Conservation (phyloP, 2,888 invertebrate genomes). For the Drosophila falleni region DNA sequence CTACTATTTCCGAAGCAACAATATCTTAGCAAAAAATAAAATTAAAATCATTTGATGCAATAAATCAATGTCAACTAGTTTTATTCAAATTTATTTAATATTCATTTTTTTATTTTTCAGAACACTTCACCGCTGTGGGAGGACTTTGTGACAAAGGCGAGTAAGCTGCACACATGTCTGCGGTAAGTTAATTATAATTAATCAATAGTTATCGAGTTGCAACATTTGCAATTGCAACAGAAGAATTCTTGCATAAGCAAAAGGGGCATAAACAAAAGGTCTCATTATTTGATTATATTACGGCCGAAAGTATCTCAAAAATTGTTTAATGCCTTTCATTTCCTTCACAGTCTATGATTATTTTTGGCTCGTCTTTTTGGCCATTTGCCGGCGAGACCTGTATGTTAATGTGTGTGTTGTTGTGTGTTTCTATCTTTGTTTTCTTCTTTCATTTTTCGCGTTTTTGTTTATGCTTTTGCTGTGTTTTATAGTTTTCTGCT, state of each 20-base stretch:
- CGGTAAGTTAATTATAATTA: conserved; percentile 92
- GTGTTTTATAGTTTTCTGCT: conserved; percentile 30
- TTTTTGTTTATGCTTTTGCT: conserved; percentile 61
- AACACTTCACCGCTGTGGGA: conserved; percentile 97
- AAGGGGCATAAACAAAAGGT: conserved; percentile 49
- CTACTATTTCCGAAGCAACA: conserved; percentile 1
- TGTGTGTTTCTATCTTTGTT: conserved; percentile 16
- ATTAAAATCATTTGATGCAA: conserved; percentile 8
- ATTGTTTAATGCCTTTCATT: conserved; percentile 49
- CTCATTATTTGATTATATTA: conserved; percentile 30
- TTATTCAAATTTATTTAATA: conserved; percentile 8
- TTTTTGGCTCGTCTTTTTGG: conserved; percentile 41
- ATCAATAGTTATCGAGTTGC: conserved; percentile 11
- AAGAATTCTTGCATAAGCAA: conserved; percentile 23
- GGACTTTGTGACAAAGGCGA: conserved; percentile 96
- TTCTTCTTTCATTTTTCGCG: conserved; percentile 31
- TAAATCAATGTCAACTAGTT: conserved; percentile 23
- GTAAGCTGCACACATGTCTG: conserved; percentile 96
- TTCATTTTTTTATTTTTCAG: conserved; percentile 86
- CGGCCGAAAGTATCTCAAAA: conserved; percentile 38
- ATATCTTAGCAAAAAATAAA: conserved; percentile 13
- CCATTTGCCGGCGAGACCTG: conserved; percentile 24
- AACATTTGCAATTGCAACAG: conserved; percentile 43
- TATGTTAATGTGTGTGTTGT: neutral
- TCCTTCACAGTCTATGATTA: conserved; percentile 53